Base-by-base conservation (phyloP, 2,113 vertebrate species). In the Centropus unirufus region DNA sequence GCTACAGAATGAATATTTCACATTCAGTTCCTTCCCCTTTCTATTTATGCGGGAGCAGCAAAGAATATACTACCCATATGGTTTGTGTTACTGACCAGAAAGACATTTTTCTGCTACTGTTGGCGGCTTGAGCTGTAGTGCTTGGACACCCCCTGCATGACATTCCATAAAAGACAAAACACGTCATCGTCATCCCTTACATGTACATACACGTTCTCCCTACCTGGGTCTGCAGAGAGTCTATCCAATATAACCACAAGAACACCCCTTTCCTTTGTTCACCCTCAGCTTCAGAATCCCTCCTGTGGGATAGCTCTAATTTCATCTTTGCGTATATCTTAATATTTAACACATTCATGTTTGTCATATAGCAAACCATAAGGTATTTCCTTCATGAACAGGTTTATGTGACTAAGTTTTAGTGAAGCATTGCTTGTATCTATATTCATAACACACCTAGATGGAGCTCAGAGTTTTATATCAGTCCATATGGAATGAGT, bases 21-120 rank as follows among this genome's bases (percentile, higher is more conserved):
- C 29, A 89, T 24, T 34, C 57, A 63, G 29, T 87, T 95, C 73
- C 81, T 94, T 94, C 77, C 69, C 4, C 32, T 91, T 93, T 89
- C 69, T 57, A 42, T 89, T 92, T 87, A 63, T 52, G 64, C 61
- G 72, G 42, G 61, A 89, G 39, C 55, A 91, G 29, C 0, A 0
- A 92, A 46, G 46, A 66, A 14, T 21, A 62, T 20, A 54, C 15
- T 12, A 36, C 10, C 13, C 30, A 21, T 16, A 24, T 42, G 55
- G 42, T 55, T 68, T 70, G 13, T 59, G 32, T 49, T 87, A 46
- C 73, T 83, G 76, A 74, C 46, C 34, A 74, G 39, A 80, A 66
- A 69, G 27, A 58, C 3, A 19, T 66, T 80, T 88, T 67, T 92
- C 19, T 51, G 14, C 47, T 55, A 46, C 29, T 81, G 8, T 13